Percentiles rank a stretch among this genome's conserved stretches.
These are phyloP conservation scores for Myotis daubentonii DNA, from an alignment of 2,797 vertebrate species.

Conservation along the genomic window DNA sequence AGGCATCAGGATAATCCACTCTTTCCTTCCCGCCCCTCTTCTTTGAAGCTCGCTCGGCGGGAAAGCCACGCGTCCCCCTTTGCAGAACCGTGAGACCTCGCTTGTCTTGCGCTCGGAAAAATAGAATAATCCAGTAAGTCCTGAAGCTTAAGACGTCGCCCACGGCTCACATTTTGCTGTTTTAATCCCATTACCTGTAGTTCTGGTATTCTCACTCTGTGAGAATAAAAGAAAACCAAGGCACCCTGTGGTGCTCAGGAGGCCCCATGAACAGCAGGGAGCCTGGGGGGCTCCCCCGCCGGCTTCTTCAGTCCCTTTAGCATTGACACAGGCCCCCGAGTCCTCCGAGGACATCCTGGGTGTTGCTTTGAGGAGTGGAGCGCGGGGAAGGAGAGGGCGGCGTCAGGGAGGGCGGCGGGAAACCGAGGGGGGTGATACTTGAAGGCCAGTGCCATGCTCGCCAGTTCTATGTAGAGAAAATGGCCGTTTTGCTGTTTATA, in stretches of 20 bases:
- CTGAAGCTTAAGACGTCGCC: neutral
- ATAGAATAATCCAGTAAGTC: neutral
- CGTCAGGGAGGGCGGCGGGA: neutral
- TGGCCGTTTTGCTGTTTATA: conserved; percentile 33
- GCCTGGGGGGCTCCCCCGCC: neutral
- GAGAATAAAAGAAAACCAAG: conserved; percentile 7
- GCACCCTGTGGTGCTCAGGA: neutral
- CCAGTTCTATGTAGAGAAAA: conserved; percentile 62
- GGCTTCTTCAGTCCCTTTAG: neutral
- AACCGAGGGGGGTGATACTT: conserved; percentile 44
- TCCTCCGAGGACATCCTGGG: neutral
- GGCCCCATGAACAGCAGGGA: neutral
- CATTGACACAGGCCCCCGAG: neutral
- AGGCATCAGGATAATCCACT: neutral
- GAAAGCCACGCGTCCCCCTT: neutral
- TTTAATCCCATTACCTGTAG: neutral
- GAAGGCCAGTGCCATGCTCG: conserved; percentile 48
- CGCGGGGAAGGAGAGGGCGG: neutral
- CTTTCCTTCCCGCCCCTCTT: neutral
- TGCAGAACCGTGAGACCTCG: neutral
- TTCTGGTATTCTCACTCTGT: neutral
- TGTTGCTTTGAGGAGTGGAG: neutral
- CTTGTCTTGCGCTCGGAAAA: neutral
- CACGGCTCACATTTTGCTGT: neutral
- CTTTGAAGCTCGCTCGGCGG: neutral